These are phyloP conservation scores for Drosophila ambigua DNA, from an alignment of 1,140 invertebrate species.

Conservation along the genomic window DNA sequence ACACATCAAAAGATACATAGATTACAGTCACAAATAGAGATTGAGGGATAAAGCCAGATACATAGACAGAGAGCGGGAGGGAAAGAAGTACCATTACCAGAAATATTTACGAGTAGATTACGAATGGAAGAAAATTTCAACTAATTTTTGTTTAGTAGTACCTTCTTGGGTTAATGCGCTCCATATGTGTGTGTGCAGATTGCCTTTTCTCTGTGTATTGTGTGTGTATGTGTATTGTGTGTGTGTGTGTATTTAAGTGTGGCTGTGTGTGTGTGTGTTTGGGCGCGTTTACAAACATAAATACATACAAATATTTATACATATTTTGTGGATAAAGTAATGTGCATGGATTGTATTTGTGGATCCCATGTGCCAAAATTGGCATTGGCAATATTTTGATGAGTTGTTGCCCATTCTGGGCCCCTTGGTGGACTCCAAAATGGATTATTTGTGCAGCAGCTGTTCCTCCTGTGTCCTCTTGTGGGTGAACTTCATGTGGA, in stretches of 20 bases:
- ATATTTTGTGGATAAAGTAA: neutral
- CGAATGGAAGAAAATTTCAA: slow-evolving; percentile 5
- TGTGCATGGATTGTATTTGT: neutral
- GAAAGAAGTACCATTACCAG: slow-evolving; percentile 24
- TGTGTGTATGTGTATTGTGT: slow-evolving; percentile 2
- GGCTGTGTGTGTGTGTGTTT: neutral
- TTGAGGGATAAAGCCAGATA: neutral
- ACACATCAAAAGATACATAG: neutral
- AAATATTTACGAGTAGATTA: slow-evolving; percentile 2
- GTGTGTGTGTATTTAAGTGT: neutral
- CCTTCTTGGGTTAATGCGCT: slow-evolving; percentile 50
- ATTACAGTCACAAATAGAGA: neutral
- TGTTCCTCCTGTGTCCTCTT: too few species aligned
- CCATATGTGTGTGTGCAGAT: slow-evolving; percentile 10
- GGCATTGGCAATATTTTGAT: too few species aligned
- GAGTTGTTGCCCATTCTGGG: neutral
- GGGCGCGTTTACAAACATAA: neutral
- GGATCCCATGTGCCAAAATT: neutral
- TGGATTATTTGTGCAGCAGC: neutral
- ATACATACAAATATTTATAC: neutral
- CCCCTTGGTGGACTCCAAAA: neutral
- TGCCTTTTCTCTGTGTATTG: slow-evolving; percentile 21
- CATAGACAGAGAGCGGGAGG: neutral
- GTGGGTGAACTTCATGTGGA: too few species aligned
- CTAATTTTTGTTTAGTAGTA: slow-evolving; percentile 34